Conservation (phyloP, 2,797 vertebrate genomes). For the Tolypeutes matacus region DNA sequence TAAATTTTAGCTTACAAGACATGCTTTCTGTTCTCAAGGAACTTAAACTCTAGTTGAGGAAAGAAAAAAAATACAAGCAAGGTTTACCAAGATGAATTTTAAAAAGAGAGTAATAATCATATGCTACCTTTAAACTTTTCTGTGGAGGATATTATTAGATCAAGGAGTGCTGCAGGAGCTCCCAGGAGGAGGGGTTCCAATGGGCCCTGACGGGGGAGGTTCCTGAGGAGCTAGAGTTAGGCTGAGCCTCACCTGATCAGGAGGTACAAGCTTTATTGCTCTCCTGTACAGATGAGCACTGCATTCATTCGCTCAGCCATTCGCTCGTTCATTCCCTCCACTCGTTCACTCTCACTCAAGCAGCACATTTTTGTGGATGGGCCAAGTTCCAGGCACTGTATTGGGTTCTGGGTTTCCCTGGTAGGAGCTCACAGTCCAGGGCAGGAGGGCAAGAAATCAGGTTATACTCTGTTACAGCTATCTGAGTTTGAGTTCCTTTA, state of each 20-base stretch:
- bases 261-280: fast-evolving
- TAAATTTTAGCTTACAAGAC: not conserved
- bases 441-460: not conserved
- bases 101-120: not conserved
- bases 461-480: fast-evolving
- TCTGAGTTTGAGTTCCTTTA: fast-evolving
- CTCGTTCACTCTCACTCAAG: not conserved
- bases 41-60: not conserved
- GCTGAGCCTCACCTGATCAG: fast-evolving
- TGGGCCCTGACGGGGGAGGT: not conserved
- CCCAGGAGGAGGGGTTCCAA: fast-evolving
- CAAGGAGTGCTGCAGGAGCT: not conserved
- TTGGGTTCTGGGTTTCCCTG: not conserved
- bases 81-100: not conserved
- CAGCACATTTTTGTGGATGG: fast-evolving
- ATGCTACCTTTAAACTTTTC: not conserved
- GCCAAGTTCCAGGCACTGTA: not conserved
- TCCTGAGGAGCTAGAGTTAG: fast-evolving
- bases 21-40: not conserved
- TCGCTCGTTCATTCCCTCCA: no score
- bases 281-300: not conserved
- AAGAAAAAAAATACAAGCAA: not conserved
- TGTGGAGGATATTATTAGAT: not conserved
- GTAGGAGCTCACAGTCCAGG: not conserved
- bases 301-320: not conserved